Conservation (phyloP, 2,113 vertebrate species). For the Pholis gunnellus region DNA sequence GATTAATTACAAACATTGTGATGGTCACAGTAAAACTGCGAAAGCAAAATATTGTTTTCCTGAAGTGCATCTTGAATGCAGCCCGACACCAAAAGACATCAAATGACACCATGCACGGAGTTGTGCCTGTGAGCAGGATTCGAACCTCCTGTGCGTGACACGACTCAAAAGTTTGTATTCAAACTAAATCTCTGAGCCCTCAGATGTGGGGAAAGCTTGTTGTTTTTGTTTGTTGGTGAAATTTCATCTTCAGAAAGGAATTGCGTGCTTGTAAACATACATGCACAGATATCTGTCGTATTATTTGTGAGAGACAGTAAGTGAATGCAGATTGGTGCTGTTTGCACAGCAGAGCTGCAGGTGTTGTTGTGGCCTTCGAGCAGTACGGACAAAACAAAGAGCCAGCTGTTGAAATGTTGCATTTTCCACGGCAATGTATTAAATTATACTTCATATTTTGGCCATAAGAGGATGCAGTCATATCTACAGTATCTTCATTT, state of each 20-base stretch:
- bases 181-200: constrained; percentile 13
- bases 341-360: constrained; percentile 12
- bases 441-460: not conserved
- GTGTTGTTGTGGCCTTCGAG: constrained; percentile 27
- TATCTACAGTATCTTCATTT: not conserved
- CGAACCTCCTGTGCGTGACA: constrained; percentile 37
- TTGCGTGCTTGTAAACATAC: constrained; percentile 28
- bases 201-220: constrained; percentile 34
- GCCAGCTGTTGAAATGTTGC: not conserved
- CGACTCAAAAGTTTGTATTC: constrained; percentile 3
- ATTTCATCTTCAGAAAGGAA: constrained; percentile 17
- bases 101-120: not conserved
- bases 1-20: not conserved
- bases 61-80: not conserved
- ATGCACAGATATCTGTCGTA: not conserved
- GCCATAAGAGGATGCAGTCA: not conserved
- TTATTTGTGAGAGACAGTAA: constrained; percentile 33
- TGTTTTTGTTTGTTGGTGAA: constrained; percentile 22
- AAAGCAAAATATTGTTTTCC: not conserved
- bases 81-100: not conserved
- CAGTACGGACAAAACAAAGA: not conserved
- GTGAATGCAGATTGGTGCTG: constrained; percentile 5
- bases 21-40: not conserved
- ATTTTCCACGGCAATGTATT: not conserved
- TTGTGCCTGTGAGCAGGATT: not conserved